Evolutionary conservation across 2,113 vertebrate species (phyloP).

Genomic region (Seriola rivoliana): DNA sequence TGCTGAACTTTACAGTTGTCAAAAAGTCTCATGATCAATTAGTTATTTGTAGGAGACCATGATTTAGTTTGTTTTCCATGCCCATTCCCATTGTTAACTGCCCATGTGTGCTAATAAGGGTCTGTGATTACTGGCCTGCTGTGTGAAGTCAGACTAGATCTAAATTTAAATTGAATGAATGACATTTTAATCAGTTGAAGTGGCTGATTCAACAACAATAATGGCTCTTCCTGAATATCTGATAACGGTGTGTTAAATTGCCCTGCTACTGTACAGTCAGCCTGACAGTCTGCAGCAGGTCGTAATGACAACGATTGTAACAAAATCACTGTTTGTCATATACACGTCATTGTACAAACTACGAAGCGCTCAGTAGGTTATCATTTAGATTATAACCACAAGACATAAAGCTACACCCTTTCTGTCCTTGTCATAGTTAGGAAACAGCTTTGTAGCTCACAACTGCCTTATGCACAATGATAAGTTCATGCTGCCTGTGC

Average conservation of each 20-base stretch:
- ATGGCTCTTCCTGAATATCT: background rate
- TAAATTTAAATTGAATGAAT: background rate
- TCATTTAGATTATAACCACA: slow-evolving; percentile 19
- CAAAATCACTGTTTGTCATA: background rate
- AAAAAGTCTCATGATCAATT: background rate
- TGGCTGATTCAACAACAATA: slow-evolving; percentile 2
- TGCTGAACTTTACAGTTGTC: background rate
- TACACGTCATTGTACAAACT: slow-evolving; percentile 11
- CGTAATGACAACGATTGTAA: background rate
- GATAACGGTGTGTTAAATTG: background rate
- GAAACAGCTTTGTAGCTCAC: background rate
- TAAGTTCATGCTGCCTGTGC: background rate
- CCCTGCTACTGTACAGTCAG: background rate
- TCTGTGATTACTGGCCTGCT: background rate
- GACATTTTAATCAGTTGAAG: background rate
- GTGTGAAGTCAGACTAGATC: background rate
- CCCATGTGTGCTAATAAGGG: background rate
- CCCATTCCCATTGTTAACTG: background rate
- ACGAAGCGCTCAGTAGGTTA: background rate
- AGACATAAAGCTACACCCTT: background rate
- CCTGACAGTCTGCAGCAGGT: background rate
- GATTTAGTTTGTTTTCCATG: background rate
- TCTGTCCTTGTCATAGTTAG: background rate
- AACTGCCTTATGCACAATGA: background rate
- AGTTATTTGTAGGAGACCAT: background rate